Base-by-base conservation (phyloP, 2,888 invertebrate species). In the Conus canariensis region DNA sequence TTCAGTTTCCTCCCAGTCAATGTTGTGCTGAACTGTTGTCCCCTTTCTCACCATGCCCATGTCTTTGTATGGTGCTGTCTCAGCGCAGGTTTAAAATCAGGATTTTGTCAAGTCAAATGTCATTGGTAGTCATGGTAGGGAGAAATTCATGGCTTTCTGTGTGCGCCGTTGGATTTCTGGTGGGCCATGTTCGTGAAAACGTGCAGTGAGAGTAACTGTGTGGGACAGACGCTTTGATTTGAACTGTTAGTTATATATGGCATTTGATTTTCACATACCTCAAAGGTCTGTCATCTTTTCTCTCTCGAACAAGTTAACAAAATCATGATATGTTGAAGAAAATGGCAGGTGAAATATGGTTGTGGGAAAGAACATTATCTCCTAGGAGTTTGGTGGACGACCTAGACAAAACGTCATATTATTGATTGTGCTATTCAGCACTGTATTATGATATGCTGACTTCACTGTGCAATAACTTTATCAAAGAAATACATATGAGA, bases 11-110 rank as follows among this genome's bases (percentile, higher is more conserved):
- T 67, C 45, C 86, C 67, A 67, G 67, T 86, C n/a, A 19, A 19
- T 86, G 86, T 86, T 86, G 86, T 86, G 86, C 64, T 86, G 45
- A 58, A 85, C 60, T 25, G 67, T 67, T 22, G 45, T 67, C n/a
- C n/a, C 22, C 45, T 60, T 60, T 19, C 19, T 25, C 56, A 58
- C 58, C 22, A 22, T 83, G 58, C 12, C 82, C 58, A 45, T 9
- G 19, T 9, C 19, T 7, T 56, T 19, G 25, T 30, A 19, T n/a
- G 30, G 80, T 83, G 16, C 58, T 56, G 82, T 56, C 82, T 22
- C 16, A 58, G 56, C 82, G 22, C 82, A 7, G 82, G 58, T 58
- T 56, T 83, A 83, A 58, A 19, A 58, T 83, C 22, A 58, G 82
- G 58, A 58, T 83, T 56, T 83, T 56, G 82, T 58, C 58, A 12